Percentiles rank a stretch among this genome's conserved stretches.
Evolutionary conservation across 2,888 invertebrate genomes (phyloP).

Genomic region (Augiades crinisus): DNA sequence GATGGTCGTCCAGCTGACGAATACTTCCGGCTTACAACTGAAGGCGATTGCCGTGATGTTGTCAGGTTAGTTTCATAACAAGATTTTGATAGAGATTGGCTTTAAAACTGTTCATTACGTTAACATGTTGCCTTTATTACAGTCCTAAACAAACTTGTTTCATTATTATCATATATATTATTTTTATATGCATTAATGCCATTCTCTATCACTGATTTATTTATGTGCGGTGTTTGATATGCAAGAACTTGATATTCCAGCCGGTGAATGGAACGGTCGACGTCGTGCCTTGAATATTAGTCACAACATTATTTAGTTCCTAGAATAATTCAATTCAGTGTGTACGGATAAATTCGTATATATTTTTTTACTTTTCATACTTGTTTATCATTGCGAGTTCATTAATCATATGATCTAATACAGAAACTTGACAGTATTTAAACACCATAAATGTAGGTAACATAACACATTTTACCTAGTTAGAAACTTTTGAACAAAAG

Average conservation of each 20-base stretch:
- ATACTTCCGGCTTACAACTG: conserved; percentile 92
- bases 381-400: neutral
- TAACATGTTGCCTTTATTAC: no score
- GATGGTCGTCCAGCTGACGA: conserved; percentile 94
- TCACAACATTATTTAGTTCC: conserved; percentile 28
- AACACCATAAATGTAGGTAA: no score
- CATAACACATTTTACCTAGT: no score
- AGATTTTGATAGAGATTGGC: neutral
- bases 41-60: conserved; percentile 95
- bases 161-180: neutral
- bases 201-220: conserved; percentile 36
- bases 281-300: conserved; percentile 61
- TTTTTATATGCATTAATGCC: neutral
- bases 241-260: conserved; percentile 61
- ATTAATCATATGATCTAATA: no score
- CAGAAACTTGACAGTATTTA: no score
- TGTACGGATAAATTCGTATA: conserved; percentile 2
- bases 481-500: no score
- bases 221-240: conserved; percentile 51
- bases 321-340: conserved; percentile 13
- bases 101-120: no score
- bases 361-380: neutral
- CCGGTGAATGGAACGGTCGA: conserved; percentile 59
- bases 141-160: no score
- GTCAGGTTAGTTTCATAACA: conserved; percentile 86